Conservation (phyloP, 1,140 invertebrate genomes). For the Heliconius eleuchia region DNA sequence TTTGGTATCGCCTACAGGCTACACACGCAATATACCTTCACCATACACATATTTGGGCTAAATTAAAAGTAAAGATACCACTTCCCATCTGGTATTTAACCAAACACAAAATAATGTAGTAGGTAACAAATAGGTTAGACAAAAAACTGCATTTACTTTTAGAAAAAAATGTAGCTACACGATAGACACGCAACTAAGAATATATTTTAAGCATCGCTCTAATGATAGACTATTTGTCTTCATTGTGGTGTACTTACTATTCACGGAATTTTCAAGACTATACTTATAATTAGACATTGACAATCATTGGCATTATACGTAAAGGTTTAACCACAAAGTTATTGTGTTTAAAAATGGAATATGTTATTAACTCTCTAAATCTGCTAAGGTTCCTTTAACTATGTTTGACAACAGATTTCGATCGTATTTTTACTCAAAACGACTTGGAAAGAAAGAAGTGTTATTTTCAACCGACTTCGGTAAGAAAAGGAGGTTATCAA, state of each 20-base stretch:
- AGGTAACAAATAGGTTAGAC: conserved; percentile 38
- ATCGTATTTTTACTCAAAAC: background rate
- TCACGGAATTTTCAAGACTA: conserved; percentile 12
- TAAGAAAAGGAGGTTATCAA: too few relatives aligned
- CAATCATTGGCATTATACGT: background rate
- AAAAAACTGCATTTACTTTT: conserved; percentile 37
- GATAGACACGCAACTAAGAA: conserved; percentile 51
- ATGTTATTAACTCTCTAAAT: background rate
- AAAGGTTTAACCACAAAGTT: conserved; percentile 1
- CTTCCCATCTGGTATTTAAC: conserved; percentile 45
- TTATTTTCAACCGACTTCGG: too few relatives aligned
- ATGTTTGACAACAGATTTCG: background rate
- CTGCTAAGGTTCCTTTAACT: background rate
- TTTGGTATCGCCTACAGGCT: conserved; percentile 44
- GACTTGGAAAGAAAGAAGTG: too few relatives aligned
- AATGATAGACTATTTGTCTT: conserved; percentile 29
- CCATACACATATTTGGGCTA: conserved; percentile 36
- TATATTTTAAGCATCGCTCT: conserved; percentile 28
- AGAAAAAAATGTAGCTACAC: conserved; percentile 45
- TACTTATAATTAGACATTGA: conserved; percentile 11
- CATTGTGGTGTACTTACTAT: conserved; percentile 6
- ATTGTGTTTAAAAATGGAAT: background rate
- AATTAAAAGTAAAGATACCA: conserved; percentile 42
- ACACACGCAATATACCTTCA: conserved; percentile 46
- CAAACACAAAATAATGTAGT: conserved; percentile 37